Base-by-base conservation (phyloP, 2,113 vertebrate species). In the Osmerus eperlanus region DNA sequence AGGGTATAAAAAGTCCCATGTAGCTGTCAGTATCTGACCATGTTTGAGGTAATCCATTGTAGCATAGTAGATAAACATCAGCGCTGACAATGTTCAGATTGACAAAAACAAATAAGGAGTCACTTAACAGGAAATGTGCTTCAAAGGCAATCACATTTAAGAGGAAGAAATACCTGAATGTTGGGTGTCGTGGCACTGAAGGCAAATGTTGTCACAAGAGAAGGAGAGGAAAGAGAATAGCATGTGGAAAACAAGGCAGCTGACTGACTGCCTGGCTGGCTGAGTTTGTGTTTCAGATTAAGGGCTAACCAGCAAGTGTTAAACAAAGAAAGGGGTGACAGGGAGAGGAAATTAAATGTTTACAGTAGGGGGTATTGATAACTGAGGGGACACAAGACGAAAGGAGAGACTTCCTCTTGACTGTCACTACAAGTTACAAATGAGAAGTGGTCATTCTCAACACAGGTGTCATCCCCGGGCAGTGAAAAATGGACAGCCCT, bases 271-370 rank as follows among this genome's bases (percentile, higher is more conserved):
- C 41, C 41, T 51, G 65, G 36, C 12, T 67, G 29, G 21, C 81
- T 67, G 85, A 87, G 88, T 93, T 92, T 93, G 89, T 84, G 89
- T 92, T 92, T 90, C 83, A 88, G 92, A 93, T 92, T 92, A 93
- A 86, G 86, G 83, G 81, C 85, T 1, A 67, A 83, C 67, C 82
- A 85, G 88, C 87, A 79, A 80, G 52, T 68, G 51, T 68, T 69
- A 76, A 56, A 91, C 86, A 92, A 91, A 90, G 89, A 87, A 80
- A 36, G 75, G 61, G 81, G 52, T 84, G 89, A 90, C 87, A 90
- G 86, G 87, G 71, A 73, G 84, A 91, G 91, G 91, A 93, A 93
- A 93, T 92, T 72, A 92, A 91, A 92, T 91, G 90, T 91, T 90
- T 88, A 86, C 90, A 81, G 84, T 82, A 60, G 52, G 61, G 21